Evolutionary conservation across 2,797 vertebrate genomes (phyloP).

Genomic region (Novumbra hubbsi): DNA sequence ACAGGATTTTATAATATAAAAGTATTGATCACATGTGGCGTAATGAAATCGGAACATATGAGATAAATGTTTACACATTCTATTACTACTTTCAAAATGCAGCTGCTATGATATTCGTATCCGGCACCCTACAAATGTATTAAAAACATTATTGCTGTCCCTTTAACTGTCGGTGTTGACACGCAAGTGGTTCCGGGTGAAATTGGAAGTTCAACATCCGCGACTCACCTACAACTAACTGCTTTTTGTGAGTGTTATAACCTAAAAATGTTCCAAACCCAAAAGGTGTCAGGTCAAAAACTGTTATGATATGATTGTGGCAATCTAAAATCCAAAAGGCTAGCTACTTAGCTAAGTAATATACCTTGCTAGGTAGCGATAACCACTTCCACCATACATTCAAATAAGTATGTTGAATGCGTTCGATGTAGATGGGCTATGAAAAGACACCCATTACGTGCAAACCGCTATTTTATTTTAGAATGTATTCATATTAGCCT

Average conservation of each 20-base stretch:
- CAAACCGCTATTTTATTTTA: neutral
- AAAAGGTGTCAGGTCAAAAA: neutral
- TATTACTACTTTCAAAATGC: neutral
- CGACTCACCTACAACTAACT: neutral
- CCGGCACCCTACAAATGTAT: neutral
- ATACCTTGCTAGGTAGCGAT: no score
- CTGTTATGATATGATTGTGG: neutral
- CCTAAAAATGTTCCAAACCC: no score
- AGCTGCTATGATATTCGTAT: neutral
- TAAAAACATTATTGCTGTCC: no score
- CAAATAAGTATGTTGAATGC: no score
- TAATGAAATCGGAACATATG: no score
- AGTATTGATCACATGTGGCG: no score
- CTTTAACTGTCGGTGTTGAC: slow-evolving; percentile 45
- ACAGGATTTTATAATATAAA: no score
- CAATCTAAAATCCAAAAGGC: neutral
- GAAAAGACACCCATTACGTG: neutral
- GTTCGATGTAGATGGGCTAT: no score
- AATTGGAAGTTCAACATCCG: slow-evolving; percentile 6
- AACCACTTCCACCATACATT: no score
- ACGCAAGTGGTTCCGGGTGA: slow-evolving; percentile 50
- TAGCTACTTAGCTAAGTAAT: neutral
- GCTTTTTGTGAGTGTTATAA: neutral
- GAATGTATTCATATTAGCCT: neutral
- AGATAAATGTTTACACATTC: no score